phyloP scores from a whole-genome alignment of 2,797 vertebrate species.

The Carapus acus region DNA sequence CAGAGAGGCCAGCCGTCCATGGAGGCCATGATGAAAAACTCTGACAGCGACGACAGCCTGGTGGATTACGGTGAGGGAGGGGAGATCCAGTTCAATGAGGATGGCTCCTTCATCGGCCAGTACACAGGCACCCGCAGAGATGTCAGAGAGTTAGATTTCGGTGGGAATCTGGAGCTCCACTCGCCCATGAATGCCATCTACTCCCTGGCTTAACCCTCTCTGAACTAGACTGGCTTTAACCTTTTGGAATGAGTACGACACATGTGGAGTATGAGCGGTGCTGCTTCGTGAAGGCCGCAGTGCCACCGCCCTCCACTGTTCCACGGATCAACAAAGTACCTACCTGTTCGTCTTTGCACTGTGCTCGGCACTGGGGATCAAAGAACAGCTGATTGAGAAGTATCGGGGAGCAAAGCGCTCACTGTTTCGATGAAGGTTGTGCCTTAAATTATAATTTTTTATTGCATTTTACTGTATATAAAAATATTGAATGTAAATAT shows the following conservation, averaged over 20 bases:
- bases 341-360: conserved; percentile 3
- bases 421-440: too few relatives aligned
- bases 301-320: conserved; percentile 10
- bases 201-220: conserved; percentile 77
- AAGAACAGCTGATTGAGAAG: conserved; percentile 2
- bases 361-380: conserved; percentile 5
- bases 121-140: conserved; percentile 88
- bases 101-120: conserved; percentile 97
- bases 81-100: conserved; percentile 92
- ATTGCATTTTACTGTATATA: conserved; percentile 35
- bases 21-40: conserved; percentile 85
- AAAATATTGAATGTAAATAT: conserved; percentile 10
- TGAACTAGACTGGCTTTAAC: conserved; percentile 10
- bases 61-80: conserved; percentile 95
- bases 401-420: too few relatives aligned
- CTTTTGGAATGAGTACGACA: conserved; percentile 8
- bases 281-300: conserved; percentile 4
- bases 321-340: too few relatives aligned
- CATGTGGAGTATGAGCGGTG: conserved; percentile 7
- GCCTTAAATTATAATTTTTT: conserved; percentile 22
- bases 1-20: conserved; percentile 84
- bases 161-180: conserved; percentile 85
- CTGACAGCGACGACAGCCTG: conserved; percentile 93
- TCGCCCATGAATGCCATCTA: conserved; percentile 93
- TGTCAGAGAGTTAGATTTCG: conserved; percentile 87